Percentiles rank a stretch among this genome's conserved stretches.
These are phyloP conservation scores for Poliocrania exsul DNA, from an alignment of 2,797 vertebrate species.

Conservation along the genomic window DNA sequence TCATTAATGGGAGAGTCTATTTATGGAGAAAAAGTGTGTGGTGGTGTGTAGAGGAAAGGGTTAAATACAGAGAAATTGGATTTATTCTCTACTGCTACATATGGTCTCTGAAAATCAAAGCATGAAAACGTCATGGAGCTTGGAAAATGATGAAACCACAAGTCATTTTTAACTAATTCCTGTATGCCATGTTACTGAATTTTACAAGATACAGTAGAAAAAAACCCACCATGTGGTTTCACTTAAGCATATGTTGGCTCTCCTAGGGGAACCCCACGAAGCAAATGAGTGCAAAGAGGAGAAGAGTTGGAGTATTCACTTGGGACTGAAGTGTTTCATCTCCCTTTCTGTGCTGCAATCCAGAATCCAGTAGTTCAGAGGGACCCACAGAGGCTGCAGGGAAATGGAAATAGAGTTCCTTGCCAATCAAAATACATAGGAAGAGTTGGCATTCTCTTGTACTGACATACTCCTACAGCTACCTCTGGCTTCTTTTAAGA, in stretches of 20 bases:
- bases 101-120: slow-evolving; percentile 44
- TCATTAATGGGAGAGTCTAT: background rate
- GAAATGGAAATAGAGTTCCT: background rate
- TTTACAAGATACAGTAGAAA: slow-evolving; percentile 32
- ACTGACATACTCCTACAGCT: background rate
- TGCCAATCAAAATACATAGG: background rate
- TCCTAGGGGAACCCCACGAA: background rate
- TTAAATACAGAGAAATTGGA: background rate
- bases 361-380: background rate
- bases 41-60: background rate
- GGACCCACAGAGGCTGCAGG: background rate
- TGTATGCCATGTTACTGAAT: slow-evolving; percentile 16
- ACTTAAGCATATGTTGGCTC: slow-evolving; percentile 10
- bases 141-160: slow-evolving; percentile 38
- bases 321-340: background rate
- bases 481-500: background rate
- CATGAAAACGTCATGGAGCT: background rate
- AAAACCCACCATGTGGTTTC: slow-evolving; percentile 23
- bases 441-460: background rate
- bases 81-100: background rate
- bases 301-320: background rate
- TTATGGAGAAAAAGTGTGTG: background rate
- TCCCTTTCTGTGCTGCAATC: background rate
- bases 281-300: background rate
- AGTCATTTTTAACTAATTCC: slow-evolving; percentile 58